Evolutionary conservation across 30 jellyfish, hydroid and myxozoan species (phyloP).

Genomic region (Nemopilema nomurai): DNA sequence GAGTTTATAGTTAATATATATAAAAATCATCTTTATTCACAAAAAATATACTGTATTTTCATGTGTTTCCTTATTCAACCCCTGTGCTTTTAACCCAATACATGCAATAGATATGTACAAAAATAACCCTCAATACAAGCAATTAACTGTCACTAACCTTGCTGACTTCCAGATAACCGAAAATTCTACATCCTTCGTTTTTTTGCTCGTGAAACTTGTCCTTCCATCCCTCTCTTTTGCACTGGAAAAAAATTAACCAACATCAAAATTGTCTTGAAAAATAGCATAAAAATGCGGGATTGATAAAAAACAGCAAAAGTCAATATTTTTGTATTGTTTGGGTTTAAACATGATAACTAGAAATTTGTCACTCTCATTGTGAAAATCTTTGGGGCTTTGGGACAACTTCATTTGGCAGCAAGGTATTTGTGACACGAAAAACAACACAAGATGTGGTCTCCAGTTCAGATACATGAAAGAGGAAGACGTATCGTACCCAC

Average conservation of each 20-base stretch:
- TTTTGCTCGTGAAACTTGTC: constrained; percentile 86
- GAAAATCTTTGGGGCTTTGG: too few relatives aligned
- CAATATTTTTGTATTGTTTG: too few relatives aligned
- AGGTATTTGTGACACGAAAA: too few relatives aligned
- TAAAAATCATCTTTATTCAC: too few relatives aligned
- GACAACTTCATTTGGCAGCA: too few relatives aligned
- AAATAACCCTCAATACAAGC: not conserved
- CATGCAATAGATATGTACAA: too few relatives aligned
- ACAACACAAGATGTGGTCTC: not conserved
- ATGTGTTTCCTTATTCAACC: not conserved
- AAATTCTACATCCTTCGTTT: constrained; percentile 87
- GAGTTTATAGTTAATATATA: too few relatives aligned
- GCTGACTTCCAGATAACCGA: constrained; percentile 90
- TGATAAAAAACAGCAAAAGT: not conserved
- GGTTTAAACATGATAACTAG: too few relatives aligned
- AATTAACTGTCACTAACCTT: constrained; percentile 45
- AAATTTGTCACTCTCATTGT: too few relatives aligned
- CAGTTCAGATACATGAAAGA: not conserved
- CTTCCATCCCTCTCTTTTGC: constrained; percentile 93
- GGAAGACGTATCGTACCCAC: constrained; percentile 9
- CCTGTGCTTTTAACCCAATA: not conserved
- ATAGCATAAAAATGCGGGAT: not conserved
- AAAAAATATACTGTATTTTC: not conserved
- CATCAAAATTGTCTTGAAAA: not conserved
- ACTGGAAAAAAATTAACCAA: constrained; percentile 26